Base-by-base conservation (phyloP, 1,140 invertebrate genomes). In the Zaprionus lachaisei region DNA sequence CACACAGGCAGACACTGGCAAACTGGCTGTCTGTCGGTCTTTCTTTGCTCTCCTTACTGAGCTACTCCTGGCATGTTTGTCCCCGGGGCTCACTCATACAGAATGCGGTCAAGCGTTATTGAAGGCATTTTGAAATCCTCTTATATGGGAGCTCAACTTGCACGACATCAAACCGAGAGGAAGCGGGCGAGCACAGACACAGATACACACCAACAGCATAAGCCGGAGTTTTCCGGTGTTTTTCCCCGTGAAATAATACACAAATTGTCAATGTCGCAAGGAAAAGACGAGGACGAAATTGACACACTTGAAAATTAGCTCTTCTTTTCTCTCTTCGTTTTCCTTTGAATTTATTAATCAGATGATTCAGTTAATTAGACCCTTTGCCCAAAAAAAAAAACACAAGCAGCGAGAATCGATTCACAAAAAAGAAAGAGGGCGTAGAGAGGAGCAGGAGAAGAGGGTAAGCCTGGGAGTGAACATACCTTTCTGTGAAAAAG, bases 61-160 rank as follows among this genome's bases (percentile, higher is more conserved):
- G 41, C 41, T 9, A 47, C 41, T 47, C 6, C 41, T 47, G 41
- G 41, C 41, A 47, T 47, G 41, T 47, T 47, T 47, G 41, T 47
- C 41, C n/a, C n/a, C n/a, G n/a, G 41, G 41, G 41, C 64, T 81
- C 79, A 81, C 63, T 77, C 80, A 73, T 74, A 81, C 73, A 78
- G 66, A 82, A 82, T 82, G 74, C 80, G 80, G 80, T 82, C 80
- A 82, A 82, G 80, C 80, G 80, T 82, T 82, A 82, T 82, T 82
- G 78, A 82, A 82, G 80, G 81, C 80, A 82, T 80, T 82, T 82
- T 82, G 74, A 82, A 82, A 82, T 82, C 80, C 80, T 82, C 80
- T 82, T 82, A 82, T 82, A 82, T 82, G 70, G 80, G 63, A 82
- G 80, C 80, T 82, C 22, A 24, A 54, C 51, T 26, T 24, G 20